Conservation (phyloP, 30 jellyfish, hydroid and myxozoan genomes). For the Turritopsis dohrnii region DNA sequence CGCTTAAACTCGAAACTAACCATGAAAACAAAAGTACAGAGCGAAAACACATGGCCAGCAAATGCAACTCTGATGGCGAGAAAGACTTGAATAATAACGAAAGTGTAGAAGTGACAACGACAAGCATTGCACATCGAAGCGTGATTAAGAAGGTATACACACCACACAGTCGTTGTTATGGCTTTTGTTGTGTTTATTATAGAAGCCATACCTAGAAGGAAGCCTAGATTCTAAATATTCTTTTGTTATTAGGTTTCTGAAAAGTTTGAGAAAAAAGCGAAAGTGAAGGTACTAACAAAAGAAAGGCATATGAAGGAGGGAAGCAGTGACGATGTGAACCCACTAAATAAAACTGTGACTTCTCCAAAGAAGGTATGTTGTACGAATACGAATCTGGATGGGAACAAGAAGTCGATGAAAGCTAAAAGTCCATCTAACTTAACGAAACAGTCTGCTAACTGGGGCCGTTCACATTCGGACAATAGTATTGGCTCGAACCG, state of each 20-base stretch:
- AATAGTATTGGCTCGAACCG: background rate
- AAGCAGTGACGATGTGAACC: background rate
- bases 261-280: background rate
- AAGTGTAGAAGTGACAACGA: background rate
- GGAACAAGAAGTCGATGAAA: background rate
- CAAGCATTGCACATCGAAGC: background rate
- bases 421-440: background rate
- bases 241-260: constrained; percentile 10
- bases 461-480: background rate
- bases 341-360: background rate
- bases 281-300: background rate
- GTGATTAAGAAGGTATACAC: background rate
- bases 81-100: background rate
- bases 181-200: background rate
- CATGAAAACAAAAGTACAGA: background rate
- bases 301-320: background rate
- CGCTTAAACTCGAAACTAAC: background rate
- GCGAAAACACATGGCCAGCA: background rate
- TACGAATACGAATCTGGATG: background rate
- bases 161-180: background rate
- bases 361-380: background rate
- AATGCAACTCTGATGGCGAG: background rate
- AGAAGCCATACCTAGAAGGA: background rate
- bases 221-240: background rate
- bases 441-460: background rate